Conservation (phyloP, 2,888 invertebrate genomes). For the Acrocyrtus sp. region DNA sequence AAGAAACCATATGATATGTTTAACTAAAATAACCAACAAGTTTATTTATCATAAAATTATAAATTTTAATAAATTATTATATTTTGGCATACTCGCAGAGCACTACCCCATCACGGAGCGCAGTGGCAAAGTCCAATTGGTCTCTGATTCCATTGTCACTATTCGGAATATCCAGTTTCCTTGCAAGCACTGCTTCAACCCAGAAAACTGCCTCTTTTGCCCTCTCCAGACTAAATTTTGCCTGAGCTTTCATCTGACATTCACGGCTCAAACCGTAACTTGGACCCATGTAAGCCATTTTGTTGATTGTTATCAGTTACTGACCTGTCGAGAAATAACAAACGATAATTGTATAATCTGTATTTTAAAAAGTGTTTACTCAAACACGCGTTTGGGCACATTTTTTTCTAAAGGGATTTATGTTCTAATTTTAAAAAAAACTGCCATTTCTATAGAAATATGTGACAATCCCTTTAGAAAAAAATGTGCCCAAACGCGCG, state of each 20-base stretch:
- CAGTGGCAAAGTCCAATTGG: slow-evolving; percentile 67
- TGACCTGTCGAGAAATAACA: too few species aligned
- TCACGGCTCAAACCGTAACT: slow-evolving; percentile 67
- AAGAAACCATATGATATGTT: slow-evolving; percentile 26
- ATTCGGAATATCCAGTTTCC: slow-evolving; percentile 64
- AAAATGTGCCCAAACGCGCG: too few species aligned
- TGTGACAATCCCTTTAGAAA: too few species aligned
- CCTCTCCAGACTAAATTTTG: slow-evolving; percentile 67
- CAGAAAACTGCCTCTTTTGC: slow-evolving; percentile 67
- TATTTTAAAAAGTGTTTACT: too few species aligned
- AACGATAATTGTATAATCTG: background rate
- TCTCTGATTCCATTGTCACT: slow-evolving; percentile 64
- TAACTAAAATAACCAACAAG: background rate
- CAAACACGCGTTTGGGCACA: too few species aligned
- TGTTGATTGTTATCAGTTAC: too few species aligned
- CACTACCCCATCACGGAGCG: slow-evolving; percentile 68
- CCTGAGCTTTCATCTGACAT: slow-evolving; percentile 67
- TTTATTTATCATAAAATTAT: background rate
- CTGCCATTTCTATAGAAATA: too few species aligned
- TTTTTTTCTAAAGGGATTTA: too few species aligned
- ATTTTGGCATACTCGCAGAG: slow-evolving; percentile 67
- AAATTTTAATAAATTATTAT: too few species aligned
- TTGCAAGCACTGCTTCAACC: slow-evolving; percentile 67
- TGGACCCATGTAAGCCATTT: slow-evolving; percentile 65
- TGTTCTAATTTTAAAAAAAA: too few species aligned